Percentiles rank a stretch among this genome's conserved stretches.
Evolutionary conservation across 2,113 vertebrate species (phyloP).

Genomic region (Cariama cristata): DNA sequence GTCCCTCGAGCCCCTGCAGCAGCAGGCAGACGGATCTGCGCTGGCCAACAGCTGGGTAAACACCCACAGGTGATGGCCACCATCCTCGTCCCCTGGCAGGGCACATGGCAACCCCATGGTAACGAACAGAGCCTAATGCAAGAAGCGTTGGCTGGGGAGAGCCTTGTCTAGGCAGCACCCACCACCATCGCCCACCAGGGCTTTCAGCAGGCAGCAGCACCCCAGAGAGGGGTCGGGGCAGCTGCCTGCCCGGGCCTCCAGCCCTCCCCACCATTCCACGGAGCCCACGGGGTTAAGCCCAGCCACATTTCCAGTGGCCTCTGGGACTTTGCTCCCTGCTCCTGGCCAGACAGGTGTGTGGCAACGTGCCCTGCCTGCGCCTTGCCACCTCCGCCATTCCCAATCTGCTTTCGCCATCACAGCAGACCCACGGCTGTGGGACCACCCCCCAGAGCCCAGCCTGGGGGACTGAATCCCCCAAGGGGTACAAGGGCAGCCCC

Average conservation of each 20-base stretch:
- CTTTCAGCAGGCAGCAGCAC: neutral
- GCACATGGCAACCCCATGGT: accelerated
- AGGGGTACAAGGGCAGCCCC: neutral
- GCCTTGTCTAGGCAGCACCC: neutral
- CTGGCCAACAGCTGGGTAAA: neutral
- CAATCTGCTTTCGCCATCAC: accelerated
- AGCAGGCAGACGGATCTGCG: neutral
- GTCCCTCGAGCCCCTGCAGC: accelerated
- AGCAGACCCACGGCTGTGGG: accelerated
- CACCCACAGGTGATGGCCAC: neutral
- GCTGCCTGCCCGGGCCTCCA: neutral
- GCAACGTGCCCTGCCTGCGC: neutral
- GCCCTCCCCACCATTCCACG: accelerated
- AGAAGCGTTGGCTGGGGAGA: neutral
- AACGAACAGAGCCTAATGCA: accelerated
- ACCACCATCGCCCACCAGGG: accelerated
- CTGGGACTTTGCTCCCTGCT: neutral
- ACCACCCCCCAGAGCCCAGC: neutral
- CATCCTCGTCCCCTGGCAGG: neutral
- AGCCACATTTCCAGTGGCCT: neutral
- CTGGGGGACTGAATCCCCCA: too few relatives aligned
- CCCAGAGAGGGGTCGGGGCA: neutral
- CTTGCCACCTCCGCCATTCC: neutral
- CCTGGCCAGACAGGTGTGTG: neutral
- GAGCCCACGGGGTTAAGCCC: neutral